Conservation (phyloP, 2,888 invertebrate genomes). For the Sinopyrophorus schimmeli region DNA sequence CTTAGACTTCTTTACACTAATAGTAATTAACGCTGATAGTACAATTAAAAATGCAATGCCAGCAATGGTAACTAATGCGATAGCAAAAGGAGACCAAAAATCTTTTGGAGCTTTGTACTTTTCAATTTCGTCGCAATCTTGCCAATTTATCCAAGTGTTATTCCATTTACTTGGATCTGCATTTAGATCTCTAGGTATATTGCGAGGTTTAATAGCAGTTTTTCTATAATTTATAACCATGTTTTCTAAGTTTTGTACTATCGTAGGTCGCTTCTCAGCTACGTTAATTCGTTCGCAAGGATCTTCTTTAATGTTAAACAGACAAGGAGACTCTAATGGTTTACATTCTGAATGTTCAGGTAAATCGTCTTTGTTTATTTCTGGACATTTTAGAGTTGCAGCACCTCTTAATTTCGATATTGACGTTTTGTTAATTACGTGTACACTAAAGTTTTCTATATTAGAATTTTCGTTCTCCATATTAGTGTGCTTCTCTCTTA, state of each 20-base stretch:
- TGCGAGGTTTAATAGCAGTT: slow-evolving; percentile 54
- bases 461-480: slow-evolving; percentile 23
- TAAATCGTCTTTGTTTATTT: slow-evolving; percentile 40
- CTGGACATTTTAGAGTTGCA: slow-evolving; percentile 46
- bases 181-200: slow-evolving; percentile 53
- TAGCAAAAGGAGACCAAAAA: slow-evolving; percentile 44
- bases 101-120: slow-evolving; percentile 40
- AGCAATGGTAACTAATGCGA: slow-evolving; percentile 46
- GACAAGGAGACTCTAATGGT: slow-evolving; percentile 53
- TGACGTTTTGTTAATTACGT: slow-evolving; percentile 39
- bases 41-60: slow-evolving; percentile 45
- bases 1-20: slow-evolving; percentile 35
- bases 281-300: slow-evolving; percentile 60
- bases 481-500: slow-evolving; percentile 48
- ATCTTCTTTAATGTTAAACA: slow-evolving; percentile 58
- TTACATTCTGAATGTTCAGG: slow-evolving; percentile 44
- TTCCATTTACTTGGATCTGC: slow-evolving; percentile 61
- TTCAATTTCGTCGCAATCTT: slow-evolving; percentile 56
- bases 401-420: slow-evolving; percentile 42
- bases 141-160: slow-evolving; percentile 64
- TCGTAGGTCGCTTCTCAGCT: slow-evolving; percentile 50
- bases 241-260: slow-evolving; percentile 55
- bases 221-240: slow-evolving; percentile 53
- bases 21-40: slow-evolving; percentile 38
- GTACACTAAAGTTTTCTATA: slow-evolving; percentile 33